Base-by-base conservation (phyloP, 2,888 invertebrate genomes). In the Clunio marinus region DNA sequence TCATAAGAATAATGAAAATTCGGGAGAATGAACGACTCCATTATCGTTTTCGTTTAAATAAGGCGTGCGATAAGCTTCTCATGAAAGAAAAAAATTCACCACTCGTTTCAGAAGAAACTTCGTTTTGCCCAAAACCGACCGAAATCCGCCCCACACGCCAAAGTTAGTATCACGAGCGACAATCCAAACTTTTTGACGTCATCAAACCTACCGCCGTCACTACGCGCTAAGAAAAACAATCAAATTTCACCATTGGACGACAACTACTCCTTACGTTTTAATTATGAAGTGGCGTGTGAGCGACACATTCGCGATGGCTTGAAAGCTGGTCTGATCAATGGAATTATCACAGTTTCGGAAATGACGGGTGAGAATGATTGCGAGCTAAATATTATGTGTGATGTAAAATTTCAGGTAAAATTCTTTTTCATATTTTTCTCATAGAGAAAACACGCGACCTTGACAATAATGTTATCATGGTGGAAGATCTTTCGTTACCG, bases 71-170 rank as follows among this genome's bases (percentile, higher is more conserved):
- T n/a, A n/a, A n/a, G n/a, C n/a, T n/a, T n/a, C n/a, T n/a, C n/a
- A n/a, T n/a, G n/a, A n/a, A n/a, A n/a, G n/a, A n/a, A n/a, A n/a
- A n/a, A n/a, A n/a, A n/a, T n/a, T n/a, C n/a, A n/a, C n/a, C n/a
- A n/a, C n/a, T n/a, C n/a, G n/a, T n/a, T n/a, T 8, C 68, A 68
- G 68, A 68, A 68, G 27, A 68, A 58, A 17, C 68, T 68, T 22
- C 35, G 58, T 13, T 68, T 58, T 37, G 57, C 55, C 7, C 68
- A 57, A 57, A 68, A 57, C 32, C 46, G 68, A 25, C 68, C 68
- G 10, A 68, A 68, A 27, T 58, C 68, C 10, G 68, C 68, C 8
- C 68, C 68, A 2, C 37, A 57, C 15, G 25, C 15, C 13, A 68
- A 68, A 22, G 10, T 20, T 4, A 68, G 68, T 13, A 17, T 58